A percentile compares a stretch with the other conserved stretches of the same genome.
These are phyloP conservation scores for Holacanthella duospinosa DNA, from an alignment of 2,888 invertebrate genomes.

Conservation along the genomic window DNA sequence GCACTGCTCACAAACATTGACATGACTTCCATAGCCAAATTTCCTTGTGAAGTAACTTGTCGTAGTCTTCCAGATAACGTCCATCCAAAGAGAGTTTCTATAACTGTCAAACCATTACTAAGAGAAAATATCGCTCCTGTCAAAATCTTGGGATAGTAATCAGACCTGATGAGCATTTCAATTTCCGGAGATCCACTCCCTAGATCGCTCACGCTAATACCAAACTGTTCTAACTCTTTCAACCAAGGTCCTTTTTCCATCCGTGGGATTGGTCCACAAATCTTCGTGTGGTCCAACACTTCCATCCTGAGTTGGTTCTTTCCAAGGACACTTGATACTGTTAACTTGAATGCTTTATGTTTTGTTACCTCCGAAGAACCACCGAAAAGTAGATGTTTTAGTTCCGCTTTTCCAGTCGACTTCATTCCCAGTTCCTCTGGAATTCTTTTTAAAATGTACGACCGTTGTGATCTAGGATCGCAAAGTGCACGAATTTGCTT, in stretches of 20 bases:
- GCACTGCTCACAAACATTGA: not conserved
- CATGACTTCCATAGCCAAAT: not conserved
- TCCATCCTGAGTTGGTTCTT: not conserved
- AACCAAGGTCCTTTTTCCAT: constrained; percentile 8
- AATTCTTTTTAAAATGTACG: not conserved
- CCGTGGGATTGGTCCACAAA: constrained; percentile 2
- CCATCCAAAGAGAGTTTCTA: not conserved
- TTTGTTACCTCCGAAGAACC: not conserved
- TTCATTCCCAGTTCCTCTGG: not conserved
- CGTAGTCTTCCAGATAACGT: not conserved
- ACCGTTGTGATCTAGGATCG: not conserved
- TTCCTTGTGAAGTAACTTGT: not conserved
- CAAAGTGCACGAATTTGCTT: not conserved
- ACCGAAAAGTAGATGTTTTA: not conserved
- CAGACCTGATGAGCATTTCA: not conserved
- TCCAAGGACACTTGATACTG: not conserved
- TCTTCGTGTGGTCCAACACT: not conserved
- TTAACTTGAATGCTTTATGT: not conserved
- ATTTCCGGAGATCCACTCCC: not conserved
- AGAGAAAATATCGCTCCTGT: not conserved
- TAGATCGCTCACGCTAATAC: not conserved
- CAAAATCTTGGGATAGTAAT: not conserved
- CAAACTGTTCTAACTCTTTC: not conserved
- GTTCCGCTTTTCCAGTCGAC: not conserved
- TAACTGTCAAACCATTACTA: not conserved